Evolutionary conservation across 2,113 vertebrate genomes (phyloP).

Genomic region (Alosa alosa): DNA sequence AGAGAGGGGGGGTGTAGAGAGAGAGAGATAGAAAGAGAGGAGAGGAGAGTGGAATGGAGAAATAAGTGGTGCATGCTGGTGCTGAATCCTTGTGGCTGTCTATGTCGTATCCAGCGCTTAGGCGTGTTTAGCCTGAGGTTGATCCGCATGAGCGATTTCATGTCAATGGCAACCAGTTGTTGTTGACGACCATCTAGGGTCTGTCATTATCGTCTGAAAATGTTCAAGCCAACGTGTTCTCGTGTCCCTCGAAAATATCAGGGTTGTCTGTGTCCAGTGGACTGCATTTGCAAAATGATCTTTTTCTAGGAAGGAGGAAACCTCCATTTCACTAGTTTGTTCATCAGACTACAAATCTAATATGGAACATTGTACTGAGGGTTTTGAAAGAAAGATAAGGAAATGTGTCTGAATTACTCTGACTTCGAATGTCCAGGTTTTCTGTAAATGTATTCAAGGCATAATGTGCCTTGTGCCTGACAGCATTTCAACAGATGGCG

Average conservation of each 20-base stretch:
- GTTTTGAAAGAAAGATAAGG: background rate
- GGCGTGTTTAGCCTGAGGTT: conserved; percentile 45
- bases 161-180: conserved; percentile 37
- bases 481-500: background rate
- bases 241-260: background rate
- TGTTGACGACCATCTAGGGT: conserved; percentile 42
- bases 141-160: conserved; percentile 33
- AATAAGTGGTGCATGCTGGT: background rate
- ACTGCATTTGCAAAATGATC: background rate
- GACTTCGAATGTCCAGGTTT: background rate
- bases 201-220: conserved; percentile 48
- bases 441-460: background rate
- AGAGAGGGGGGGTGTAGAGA: background rate
- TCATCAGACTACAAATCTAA: background rate
- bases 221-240: background rate
- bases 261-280: background rate
- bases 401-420: background rate
- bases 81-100: conserved; percentile 48
- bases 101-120: conserved; percentile 34
- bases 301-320: background rate
- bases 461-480: background rate
- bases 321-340: background rate
- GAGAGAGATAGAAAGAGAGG: background rate
- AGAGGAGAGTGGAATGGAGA: background rate
- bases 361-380: background rate